Conservation (phyloP, 2,888 invertebrate genomes). For the Cordilura impudica region DNA sequence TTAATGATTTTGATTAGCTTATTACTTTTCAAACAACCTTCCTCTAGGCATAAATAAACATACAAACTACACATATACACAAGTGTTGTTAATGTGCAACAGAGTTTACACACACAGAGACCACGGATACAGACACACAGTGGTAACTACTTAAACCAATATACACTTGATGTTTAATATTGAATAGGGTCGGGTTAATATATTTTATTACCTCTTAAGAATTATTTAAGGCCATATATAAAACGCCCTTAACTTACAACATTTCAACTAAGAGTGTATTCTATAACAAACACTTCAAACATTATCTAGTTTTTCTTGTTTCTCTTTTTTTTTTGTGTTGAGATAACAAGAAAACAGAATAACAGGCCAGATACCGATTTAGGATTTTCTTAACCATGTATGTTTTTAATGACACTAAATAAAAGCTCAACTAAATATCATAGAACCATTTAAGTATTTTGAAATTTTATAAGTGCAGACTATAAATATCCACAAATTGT, state of each 20-base stretch:
- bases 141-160: background rate
- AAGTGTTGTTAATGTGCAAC: conserved; percentile 13
- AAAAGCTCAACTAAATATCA: no score
- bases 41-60: background rate
- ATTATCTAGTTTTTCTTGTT: background rate
- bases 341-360: no score
- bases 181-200: conserved; percentile 7
- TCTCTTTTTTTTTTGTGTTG: no score
- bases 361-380: no score
- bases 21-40: no score
- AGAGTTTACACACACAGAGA: background rate
- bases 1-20: no score
- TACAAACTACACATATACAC: background rate
- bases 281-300: conserved; percentile 1
- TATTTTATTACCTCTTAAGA: conserved; percentile 45
- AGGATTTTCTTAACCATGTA: no score
- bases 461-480: no score
- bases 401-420: no score
- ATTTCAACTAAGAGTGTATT: background rate
- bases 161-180: conserved; percentile 23
- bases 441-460: no score
- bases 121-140: background rate
- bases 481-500: no score
- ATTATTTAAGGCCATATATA: conserved; percentile 20
- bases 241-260: conserved; percentile 15